phyloP scores from a whole-genome alignment of 2,797 vertebrate species.

The Rhinogobio ventralis region DNA sequence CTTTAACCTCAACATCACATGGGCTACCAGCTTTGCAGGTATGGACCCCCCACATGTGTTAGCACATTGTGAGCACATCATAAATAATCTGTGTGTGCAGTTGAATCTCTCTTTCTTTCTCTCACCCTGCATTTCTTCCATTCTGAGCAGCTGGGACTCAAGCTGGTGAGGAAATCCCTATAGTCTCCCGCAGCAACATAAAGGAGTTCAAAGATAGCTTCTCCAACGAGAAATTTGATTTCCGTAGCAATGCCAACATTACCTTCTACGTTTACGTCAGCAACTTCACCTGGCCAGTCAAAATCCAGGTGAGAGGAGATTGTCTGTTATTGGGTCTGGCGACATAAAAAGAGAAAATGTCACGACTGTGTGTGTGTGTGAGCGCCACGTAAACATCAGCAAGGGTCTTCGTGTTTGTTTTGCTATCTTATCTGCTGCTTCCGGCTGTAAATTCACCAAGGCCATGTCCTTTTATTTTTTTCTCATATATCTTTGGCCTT shows the following conservation, averaged over 20 bases:
- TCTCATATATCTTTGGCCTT: constrained; percentile 5
- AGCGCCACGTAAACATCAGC: neutral
- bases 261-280: constrained; percentile 99
- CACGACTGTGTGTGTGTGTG: neutral
- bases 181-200: constrained; percentile 92
- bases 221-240: constrained; percentile 99
- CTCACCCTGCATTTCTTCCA: neutral
- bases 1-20: constrained; percentile 99
- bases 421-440: neutral
- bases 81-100: neutral
- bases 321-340: neutral
- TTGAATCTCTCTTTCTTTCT: neutral
- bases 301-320: constrained; percentile 71
- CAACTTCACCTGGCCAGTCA: constrained; percentile 99
- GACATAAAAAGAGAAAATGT: neutral
- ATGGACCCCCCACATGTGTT: constrained; percentile 27
- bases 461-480: neutral
- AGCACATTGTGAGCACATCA: neutral
- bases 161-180: constrained; percentile 92
- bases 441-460: neutral
- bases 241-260: constrained; percentile 97
- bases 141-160: constrained; percentile 88
- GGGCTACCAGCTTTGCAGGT: constrained; percentile 97
- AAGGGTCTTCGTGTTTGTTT: constrained; percentile 14
- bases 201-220: constrained; percentile 98